Evolutionary conservation across 2,797 vertebrate genomes (phyloP), one percentile per base, ranked within the genome.

Genomic region (Mustela erminea): DNA sequence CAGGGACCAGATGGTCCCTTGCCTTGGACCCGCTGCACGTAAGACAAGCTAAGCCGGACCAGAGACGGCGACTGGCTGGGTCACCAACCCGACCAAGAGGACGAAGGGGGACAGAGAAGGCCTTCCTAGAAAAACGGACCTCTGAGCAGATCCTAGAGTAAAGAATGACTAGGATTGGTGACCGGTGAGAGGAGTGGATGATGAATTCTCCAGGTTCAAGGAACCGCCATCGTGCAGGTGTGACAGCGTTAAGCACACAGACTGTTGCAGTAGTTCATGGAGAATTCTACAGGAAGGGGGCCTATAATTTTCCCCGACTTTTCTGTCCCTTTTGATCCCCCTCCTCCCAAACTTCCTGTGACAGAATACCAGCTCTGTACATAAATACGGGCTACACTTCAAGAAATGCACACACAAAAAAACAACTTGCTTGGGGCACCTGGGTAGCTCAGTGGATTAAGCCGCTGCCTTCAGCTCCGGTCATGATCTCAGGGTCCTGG

Each of bases 161-260:
- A 80, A 68, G 68, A 54, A 85, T 10, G 25, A 18, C 1, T 0
- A 21, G 32, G 56, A 32, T 43, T 52, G 9, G 32, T n/a, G 56
- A n/a, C 0, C 46, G 27, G 46, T 35, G 32, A 23, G 27, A n/a
- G n/a, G 41, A 62, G 46, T 5, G 32, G 25, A 66, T 5, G 25
- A 81, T 6, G 35, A 62, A 14, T 25, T 64, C 66, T 78, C 66
- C 38, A 41, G 89, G 41, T 20, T 56, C 49, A 75, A 27, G 11
- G 64, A 13, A 9, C 18, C 21, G 27, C 21, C 70, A 35, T 15
- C 0, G 0, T 17, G 11, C 43, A 49, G 9, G 21, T 2, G 7
- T 32, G 46, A 46, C 3, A 21, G 32, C 62, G 21, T 15, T 64
- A 23, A 49, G 60, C 3, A 49, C 7, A 13, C 66, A 62, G 25